phyloP scores from a whole-genome alignment of 2,888 invertebrate species.

The Epinotia nisella region DNA sequence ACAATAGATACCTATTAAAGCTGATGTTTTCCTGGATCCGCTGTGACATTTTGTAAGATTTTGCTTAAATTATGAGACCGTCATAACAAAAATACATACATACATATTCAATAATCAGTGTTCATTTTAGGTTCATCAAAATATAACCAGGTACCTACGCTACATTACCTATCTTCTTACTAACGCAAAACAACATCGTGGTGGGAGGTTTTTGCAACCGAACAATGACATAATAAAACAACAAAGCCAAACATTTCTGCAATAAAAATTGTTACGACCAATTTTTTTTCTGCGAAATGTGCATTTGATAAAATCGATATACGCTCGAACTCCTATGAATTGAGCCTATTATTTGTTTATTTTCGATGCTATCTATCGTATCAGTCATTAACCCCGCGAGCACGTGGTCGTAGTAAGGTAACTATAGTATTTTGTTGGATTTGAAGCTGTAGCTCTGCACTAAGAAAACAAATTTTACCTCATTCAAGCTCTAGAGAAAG shows the following conservation, averaged over 20 bases:
- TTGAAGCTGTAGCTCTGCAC: conserved; percentile 84
- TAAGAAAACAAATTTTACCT: conserved; percentile 79
- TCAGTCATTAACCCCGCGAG: conserved; percentile 80
- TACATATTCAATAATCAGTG: not conserved
- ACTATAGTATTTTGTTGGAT: conserved; percentile 80
- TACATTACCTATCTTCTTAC: not conserved
- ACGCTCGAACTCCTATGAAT: conserved; percentile 46
- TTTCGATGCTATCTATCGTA: conserved; percentile 76
- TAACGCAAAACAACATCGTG: conserved; percentile 11
- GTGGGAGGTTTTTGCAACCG: conserved; percentile 6
- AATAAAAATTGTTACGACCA: not conserved
- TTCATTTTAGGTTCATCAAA: not conserved
- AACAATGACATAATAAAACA: conserved; percentile 4
- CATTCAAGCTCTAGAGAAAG: conserved; percentile 85
- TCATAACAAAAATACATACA: not conserved
- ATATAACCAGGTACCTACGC: not conserved
- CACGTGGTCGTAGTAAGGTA: conserved; percentile 76
- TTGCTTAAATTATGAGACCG: too few relatives aligned
- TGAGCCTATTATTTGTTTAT: conserved; percentile 75
- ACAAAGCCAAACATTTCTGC: conserved; percentile 6
- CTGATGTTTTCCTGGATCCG: too few relatives aligned
- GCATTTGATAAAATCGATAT: conserved; percentile 46
- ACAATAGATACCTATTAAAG: too few relatives aligned
- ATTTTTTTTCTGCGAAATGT: not conserved
- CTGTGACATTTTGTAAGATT: too few relatives aligned